Evolutionary conservation across 2,797 vertebrate genomes (phyloP).

Genomic region (Cyprinodon diabolis): DNA sequence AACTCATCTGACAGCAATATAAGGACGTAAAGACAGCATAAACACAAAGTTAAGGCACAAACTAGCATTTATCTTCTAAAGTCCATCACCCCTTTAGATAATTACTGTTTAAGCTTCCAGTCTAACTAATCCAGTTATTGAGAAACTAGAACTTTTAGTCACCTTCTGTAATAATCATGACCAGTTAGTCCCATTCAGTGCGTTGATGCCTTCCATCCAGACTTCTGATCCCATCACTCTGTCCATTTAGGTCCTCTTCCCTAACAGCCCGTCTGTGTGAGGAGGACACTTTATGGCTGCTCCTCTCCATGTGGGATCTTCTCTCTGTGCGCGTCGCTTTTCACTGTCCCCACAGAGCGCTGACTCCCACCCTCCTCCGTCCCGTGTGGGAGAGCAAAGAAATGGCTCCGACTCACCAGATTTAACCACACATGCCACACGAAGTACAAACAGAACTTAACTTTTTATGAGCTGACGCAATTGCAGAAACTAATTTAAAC

Average conservation of each 20-base stretch:
- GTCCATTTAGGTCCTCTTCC: neutral
- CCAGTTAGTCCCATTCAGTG: conserved; percentile 39
- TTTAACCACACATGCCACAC: conserved; percentile 14
- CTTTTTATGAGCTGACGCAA: conserved; percentile 10
- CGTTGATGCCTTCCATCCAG: conserved; percentile 46
- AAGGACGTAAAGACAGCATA: neutral
- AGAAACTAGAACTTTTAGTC: conserved; percentile 44
- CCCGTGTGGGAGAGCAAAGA: conserved; percentile 64
- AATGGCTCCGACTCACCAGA: conserved; percentile 54
- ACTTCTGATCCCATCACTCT: conserved; percentile 4
- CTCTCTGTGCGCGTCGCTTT: conserved; percentile 52
- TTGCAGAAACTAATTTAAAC: conserved; percentile 9
- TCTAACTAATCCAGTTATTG: conserved; percentile 27
- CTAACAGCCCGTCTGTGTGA: conserved; percentile 15
- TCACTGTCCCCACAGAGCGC: conserved; percentile 36
- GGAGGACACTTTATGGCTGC: conserved; percentile 24
- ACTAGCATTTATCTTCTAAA: conserved; percentile 2
- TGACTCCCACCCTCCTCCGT: conserved; percentile 51
- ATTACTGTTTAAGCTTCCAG: conserved; percentile 42
- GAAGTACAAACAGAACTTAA: conserved; percentile 26
- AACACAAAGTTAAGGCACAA: conserved; percentile 5
- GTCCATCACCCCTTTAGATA: conserved; percentile 8
- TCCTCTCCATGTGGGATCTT: conserved; percentile 46
- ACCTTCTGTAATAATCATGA: conserved; percentile 68
- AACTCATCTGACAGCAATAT: neutral